phyloP scores from a whole-genome alignment of 2,888 invertebrate genomes.

The Hartigia nigra region DNA sequence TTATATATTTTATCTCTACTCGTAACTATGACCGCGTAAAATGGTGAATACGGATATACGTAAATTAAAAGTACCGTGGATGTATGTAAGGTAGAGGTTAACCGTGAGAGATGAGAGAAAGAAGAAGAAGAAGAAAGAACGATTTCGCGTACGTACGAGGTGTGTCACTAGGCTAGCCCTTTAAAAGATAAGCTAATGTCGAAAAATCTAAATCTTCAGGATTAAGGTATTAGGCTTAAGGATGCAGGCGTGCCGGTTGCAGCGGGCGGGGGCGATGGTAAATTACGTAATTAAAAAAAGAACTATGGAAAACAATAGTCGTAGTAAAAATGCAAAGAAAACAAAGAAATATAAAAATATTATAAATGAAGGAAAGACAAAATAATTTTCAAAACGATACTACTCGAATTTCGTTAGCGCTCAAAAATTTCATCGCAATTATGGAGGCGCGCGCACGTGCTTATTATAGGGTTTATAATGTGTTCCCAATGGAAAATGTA shows the following conservation, averaged over 20 bases:
- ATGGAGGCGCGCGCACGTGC: neutral
- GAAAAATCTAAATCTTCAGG: slow-evolving; percentile 48
- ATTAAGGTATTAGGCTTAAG: slow-evolving; percentile 50
- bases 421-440: neutral
- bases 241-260: slow-evolving; percentile 52
- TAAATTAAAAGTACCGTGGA: slow-evolving; percentile 48
- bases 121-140: slow-evolving; percentile 23
- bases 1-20: slow-evolving; percentile 63
- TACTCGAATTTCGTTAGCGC: neutral
- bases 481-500: slow-evolving; percentile 23
- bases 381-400: slow-evolving; percentile 17
- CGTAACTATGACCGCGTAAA: slow-evolving; percentile 51
- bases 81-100: slow-evolving; percentile 48
- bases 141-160: slow-evolving; percentile 43
- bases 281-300: slow-evolving; percentile 14
- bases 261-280: slow-evolving; percentile 50
- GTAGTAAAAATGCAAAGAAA: slow-evolving; percentile 20
- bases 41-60: slow-evolving; percentile 43
- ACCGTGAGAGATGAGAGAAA: slow-evolving; percentile 21
- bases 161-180: slow-evolving; percentile 50
- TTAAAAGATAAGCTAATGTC: slow-evolving; percentile 44
- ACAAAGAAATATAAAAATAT: slow-evolving; percentile 20
- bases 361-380: slow-evolving; percentile 12
- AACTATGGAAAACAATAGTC: slow-evolving; percentile 21
- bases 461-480: neutral